Evolutionary conservation across 1,140 invertebrate genomes (phyloP), one percentile per base, ranked within the genome.

Genomic region (Drosophila cardini): DNA sequence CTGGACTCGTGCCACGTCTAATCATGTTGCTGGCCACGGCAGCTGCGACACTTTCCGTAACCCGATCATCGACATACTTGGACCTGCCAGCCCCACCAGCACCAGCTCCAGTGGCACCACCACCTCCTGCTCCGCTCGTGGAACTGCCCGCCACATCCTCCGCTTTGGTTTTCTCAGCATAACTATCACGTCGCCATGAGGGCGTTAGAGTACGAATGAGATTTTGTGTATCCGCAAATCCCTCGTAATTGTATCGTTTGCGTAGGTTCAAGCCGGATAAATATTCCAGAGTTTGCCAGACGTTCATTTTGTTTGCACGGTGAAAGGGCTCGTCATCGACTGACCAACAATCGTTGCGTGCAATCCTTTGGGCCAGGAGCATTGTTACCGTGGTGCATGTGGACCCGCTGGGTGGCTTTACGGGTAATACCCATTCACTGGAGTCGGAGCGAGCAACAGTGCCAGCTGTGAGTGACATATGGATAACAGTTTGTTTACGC

Each of bases 271-370:
- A 15, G 2, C 80, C 74, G 43, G 91, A 91, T 0, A 92, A 73
- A 36, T 89, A 91, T 43, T 91, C 91, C 11, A 92, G 60, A 13
- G 89, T 92, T 55, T 92, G 91, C 91, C 89, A 92, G 45, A 92
- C 91, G 64, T 91, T 91, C 90, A 91, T 91, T 62, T 80, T 91
- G 87, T 90, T 91, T 62, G 90, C 56, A 79, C 86, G 69, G 85
- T 84, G 90, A 72, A 76, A 80, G 56, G 85, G 79, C 70, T 91
- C 84, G 42, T 81, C 78, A 67, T 90, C 90, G 87, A 91, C 90
- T 91, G 90, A 90, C 90, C 90, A 91, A 65, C 83, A 74, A 75
- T 90, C 78, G 69, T 75, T 90, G 72, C 84, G 84, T 77, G 84
- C 84, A 55, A 91, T 91, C 36, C 87, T 72, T 50, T 90, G 82